Evolutionary conservation across 2,797 vertebrate species (phyloP).

Genomic region (Typhlichthys eigenmanni): DNA sequence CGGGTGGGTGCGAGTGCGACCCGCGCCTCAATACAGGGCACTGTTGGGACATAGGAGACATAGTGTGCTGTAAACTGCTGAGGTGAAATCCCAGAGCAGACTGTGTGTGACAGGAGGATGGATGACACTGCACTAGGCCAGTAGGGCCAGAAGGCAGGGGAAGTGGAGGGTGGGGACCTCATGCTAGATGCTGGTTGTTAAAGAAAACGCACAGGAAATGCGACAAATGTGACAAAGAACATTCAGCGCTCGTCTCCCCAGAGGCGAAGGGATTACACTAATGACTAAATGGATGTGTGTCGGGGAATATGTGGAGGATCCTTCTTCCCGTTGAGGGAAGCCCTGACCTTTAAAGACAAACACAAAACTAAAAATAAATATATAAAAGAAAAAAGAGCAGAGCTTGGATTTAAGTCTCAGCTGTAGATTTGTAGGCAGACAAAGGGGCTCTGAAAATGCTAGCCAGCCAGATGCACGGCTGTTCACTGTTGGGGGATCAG

Average conservation of each 20-base stretch:
- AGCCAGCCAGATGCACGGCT: conserved; percentile 23
- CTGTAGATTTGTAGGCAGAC: conserved; percentile 39
- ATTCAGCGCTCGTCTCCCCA: conserved; percentile 4
- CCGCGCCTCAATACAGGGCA: too few relatives aligned
- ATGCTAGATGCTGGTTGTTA: conserved; percentile 35
- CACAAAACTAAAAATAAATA: too few relatives aligned
- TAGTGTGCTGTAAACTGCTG: conserved; percentile 7
- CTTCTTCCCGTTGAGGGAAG: conserved; percentile 37
- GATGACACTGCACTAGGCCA: conserved; percentile 32
- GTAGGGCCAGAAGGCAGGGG: conserved; percentile 30
- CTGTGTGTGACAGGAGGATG: conserved; percentile 30
- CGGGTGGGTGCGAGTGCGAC: too few relatives aligned
- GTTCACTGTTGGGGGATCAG: conserved; percentile 33
- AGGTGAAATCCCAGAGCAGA: conserved; percentile 33
- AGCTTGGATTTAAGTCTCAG: conserved; percentile 26
- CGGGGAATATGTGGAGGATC: conserved; percentile 19
- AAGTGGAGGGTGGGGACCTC: conserved; percentile 29
- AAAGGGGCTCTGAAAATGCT: conserved; percentile 35
- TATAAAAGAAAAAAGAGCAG: conserved; percentile 9
- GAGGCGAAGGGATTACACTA: conserved; percentile 14
- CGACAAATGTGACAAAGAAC: conserved; percentile 10
- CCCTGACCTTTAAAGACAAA: conserved; percentile 41
- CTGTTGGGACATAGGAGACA: conserved; percentile 7
- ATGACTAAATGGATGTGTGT: background rate
- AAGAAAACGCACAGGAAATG: conserved; percentile 26